Evolutionary conservation across 2,888 invertebrate species (phyloP).

Genomic region (Caenorhabditis sp.): DNA sequence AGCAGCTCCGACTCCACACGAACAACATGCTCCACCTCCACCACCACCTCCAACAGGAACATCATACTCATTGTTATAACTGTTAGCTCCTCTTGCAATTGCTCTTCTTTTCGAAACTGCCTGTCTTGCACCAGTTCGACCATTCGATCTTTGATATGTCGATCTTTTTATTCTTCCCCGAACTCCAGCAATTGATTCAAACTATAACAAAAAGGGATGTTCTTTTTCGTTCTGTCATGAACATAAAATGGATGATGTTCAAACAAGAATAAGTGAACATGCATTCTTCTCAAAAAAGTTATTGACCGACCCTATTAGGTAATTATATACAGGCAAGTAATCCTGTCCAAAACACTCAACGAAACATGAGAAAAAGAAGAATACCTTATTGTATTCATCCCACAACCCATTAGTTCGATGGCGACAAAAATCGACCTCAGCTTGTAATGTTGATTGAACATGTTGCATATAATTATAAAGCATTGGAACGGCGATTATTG

Average conservation of each 20-base stretch:
- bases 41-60: slow-evolving; percentile 23
- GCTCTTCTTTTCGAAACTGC: slow-evolving; percentile 18
- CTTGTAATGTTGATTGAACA: slow-evolving; percentile 61
- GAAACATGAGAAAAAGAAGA: neutral
- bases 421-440: slow-evolving; percentile 62
- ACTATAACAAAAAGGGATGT: slow-evolving; percentile 17
- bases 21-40: slow-evolving; percentile 29
- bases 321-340: neutral
- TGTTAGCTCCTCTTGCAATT: slow-evolving; percentile 45
- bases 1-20: slow-evolving; percentile 43
- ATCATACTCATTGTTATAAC: slow-evolving; percentile 23
- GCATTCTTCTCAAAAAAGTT: neutral
- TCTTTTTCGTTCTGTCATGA: neutral
- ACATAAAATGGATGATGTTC: neutral
- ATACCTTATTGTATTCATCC: slow-evolving; percentile 52
- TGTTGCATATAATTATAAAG: slow-evolving; percentile 67
- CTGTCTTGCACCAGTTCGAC: slow-evolving; percentile 18
- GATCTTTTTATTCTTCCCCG: slow-evolving; percentile 49
- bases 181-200: slow-evolving; percentile 39
- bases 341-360: neutral
- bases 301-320: neutral
- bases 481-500: slow-evolving; percentile 64
- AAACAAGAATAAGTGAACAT: neutral
- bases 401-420: slow-evolving; percentile 58
- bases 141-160: slow-evolving; percentile 41